Evolutionary conservation across 2,888 invertebrate species (phyloP), one percentile per base, ranked within the genome.

Genomic region (Sisyra terminalis): DNA sequence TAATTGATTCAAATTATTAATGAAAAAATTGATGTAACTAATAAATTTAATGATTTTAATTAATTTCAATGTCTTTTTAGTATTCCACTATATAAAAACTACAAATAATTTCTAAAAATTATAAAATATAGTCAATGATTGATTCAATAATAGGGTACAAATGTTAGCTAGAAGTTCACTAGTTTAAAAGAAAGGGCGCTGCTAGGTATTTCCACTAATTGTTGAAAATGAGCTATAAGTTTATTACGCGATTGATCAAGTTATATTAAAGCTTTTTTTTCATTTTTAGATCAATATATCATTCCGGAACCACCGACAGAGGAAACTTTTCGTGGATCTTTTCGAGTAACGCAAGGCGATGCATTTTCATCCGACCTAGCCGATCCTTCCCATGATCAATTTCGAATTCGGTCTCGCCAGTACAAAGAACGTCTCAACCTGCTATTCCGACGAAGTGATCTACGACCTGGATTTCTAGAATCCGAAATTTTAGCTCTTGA

Each of bases 401-500:
- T 87, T 65, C 73, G 76, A 58, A 73, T 77, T 49, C 73, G 77
- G 53, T 76, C 87, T 41, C 68, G 75, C 44, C 76, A 78, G 55
- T 81, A 87, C 63, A 74, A 78, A 52, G 78, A 80, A 56, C 71
- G 79, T 48, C 71, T 90, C 47, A 78, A 80, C 64, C 66, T 80
- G 46, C 63, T 85, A 32, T 79, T 85, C 57, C 70, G 75, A 44
- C 71, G 79, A 51, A 87, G 87, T 43, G 71, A 77, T 51, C 66
- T 86, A 30, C 71, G 78, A 49, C 73, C 81, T 50, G 78, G 84
- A 44, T 89, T 84, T 58, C 70, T 82, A 46, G 74, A 78, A 15
- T 77, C 81, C 18, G 88, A 89, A 57, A 77, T 88, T 44, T 67
- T 89, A 41, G 88, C 88, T 15, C 69, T 89, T 41, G 88, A 89